phyloP scores from a whole-genome alignment of 2,797 vertebrate genomes.

The Buceros bicornis region DNA sequence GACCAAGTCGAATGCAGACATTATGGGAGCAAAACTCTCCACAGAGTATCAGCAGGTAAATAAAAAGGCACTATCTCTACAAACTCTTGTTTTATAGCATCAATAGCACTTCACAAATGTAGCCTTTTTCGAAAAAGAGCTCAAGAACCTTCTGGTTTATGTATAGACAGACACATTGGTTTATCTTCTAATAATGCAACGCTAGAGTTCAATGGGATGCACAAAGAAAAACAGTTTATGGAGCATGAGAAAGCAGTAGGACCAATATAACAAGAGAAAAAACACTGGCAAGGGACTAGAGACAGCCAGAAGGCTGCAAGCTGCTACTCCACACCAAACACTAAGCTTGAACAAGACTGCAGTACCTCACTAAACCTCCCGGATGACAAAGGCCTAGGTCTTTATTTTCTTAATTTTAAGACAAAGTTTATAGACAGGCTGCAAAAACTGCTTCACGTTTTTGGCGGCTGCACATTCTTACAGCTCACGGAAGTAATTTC shows the following conservation, averaged over 20 bases:
- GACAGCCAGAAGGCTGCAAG: not conserved
- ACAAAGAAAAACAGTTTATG: not conserved
- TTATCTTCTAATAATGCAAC: not conserved
- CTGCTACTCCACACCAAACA: not conserved
- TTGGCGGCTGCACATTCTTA: not conserved
- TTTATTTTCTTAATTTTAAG: not conserved
- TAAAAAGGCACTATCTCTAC: not conserved
- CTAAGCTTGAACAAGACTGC: not conserved
- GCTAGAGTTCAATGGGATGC: not conserved
- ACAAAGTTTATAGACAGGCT: not conserved
- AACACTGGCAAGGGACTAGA: not conserved
- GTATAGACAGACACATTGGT: not conserved
- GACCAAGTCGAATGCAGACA: not conserved
- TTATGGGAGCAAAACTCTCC: fast-evolving
- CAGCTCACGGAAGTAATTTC: not conserved
- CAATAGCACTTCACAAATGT: not conserved
- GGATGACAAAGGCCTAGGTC: not conserved
- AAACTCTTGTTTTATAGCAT: not conserved
- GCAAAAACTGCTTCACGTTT: not conserved
- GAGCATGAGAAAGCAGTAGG: not conserved
- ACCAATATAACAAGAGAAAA: not conserved
- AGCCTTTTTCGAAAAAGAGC: not conserved
- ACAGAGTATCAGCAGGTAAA: not conserved
- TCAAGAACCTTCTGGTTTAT: not conserved
- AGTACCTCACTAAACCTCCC: not conserved